These are phyloP conservation scores for Talpa occidentalis DNA, from an alignment of 2,113 vertebrate species.

Conservation along the genomic window DNA sequence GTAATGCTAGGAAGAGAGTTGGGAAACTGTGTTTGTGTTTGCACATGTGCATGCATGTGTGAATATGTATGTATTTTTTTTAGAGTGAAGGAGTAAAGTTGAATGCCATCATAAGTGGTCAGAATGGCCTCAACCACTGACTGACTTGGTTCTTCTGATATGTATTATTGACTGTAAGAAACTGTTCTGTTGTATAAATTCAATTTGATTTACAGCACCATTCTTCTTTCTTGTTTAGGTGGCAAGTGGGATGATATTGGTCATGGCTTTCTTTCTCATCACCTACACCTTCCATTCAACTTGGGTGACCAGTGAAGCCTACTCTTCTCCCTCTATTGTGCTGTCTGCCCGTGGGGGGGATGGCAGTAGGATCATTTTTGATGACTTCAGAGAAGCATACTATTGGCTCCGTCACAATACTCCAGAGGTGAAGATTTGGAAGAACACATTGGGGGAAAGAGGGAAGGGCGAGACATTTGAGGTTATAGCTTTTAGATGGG, in stretches of 20 bases:
- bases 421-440: conserved; percentile 90
- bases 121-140: not conserved
- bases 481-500: conserved; percentile 10
- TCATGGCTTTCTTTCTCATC: conserved; percentile 99
- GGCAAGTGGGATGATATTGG: conserved; percentile 98
- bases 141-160: not conserved
- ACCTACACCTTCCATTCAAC: conserved; percentile 99
- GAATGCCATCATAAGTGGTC: not conserved
- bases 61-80: accelerated
- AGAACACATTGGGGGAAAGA: not conserved
- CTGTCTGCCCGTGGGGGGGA: conserved; percentile 96
- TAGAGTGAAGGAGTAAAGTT: not conserved
- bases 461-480: not conserved
- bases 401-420: conserved; percentile 99
- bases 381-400: conserved; percentile 99
- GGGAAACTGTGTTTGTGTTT: not conserved
- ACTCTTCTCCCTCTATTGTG: conserved; percentile 98
- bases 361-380: conserved; percentile 98
- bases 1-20: not conserved
- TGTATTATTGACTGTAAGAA: not conserved
- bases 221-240: conserved; percentile 85
- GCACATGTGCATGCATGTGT: accelerated
- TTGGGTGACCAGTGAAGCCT: conserved; percentile 99
- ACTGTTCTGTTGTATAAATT: not conserved
- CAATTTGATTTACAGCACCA: conserved; percentile 28